Percentiles rank a stretch among this genome's conserved stretches.
Conservation (phyloP, 2,113 vertebrate genomes). For the Myrmecobius fasciatus region DNA sequence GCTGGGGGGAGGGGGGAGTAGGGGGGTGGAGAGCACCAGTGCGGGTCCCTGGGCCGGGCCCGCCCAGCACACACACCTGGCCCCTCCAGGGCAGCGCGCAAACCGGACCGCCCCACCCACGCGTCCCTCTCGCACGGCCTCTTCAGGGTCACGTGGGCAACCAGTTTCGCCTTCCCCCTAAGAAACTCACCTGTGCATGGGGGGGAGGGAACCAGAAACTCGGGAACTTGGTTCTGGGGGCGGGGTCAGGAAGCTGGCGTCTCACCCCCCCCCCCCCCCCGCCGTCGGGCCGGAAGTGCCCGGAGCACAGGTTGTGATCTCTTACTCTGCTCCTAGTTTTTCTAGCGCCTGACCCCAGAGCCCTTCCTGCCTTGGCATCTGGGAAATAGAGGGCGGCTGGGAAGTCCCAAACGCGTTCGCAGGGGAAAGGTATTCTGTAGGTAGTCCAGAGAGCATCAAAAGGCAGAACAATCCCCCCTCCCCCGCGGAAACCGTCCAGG, state of each 20-base stretch:
- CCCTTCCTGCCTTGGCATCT: no score
- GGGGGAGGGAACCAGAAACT: constrained; percentile 22
- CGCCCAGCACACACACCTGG: not conserved
- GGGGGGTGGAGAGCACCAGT: no score
- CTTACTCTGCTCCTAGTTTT: no score
- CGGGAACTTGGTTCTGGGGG: not conserved
- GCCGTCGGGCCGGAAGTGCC: not conserved
- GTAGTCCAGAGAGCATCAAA: rapidly evolving
- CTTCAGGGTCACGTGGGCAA: not conserved
- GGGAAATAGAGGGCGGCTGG: no score
- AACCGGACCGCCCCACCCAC: not conserved
- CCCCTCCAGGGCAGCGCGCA: not conserved
- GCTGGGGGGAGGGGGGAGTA: not conserved
- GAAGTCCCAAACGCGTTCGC: no score
- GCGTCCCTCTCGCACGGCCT: not conserved
- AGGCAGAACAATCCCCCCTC: not conserved
- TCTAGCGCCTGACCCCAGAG: no score
- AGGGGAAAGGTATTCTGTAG: not conserved
- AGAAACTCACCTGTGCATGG: constrained; percentile 52
- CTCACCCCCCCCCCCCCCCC: no score
- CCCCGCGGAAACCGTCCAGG: not conserved
- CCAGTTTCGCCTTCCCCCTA: not conserved
- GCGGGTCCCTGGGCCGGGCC: not conserved
- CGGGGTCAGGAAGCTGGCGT: not conserved
- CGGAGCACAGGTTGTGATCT: not conserved